Evolutionary conservation across 2,888 invertebrate genomes (phyloP).

Genomic region (Trachelus stipa): DNA sequence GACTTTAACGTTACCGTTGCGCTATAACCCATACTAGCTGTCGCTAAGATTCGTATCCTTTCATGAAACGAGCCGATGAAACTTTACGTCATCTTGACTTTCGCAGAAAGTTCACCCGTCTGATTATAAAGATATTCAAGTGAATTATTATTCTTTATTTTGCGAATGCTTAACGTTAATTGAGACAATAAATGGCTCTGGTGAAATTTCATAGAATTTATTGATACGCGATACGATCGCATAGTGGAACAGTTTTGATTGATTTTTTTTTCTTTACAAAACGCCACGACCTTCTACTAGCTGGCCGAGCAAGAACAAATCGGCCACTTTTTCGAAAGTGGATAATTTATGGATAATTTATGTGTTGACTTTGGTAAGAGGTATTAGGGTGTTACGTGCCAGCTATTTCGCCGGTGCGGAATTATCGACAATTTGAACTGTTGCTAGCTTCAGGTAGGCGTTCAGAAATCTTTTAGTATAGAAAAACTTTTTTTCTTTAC

Average conservation of each 20-base stretch:
- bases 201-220: background rate
- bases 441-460: background rate
- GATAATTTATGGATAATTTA: constrained; percentile 28
- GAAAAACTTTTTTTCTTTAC: background rate
- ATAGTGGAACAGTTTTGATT: background rate
- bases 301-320: background rate
- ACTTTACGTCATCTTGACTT: background rate
- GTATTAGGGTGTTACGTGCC: background rate
- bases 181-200: background rate
- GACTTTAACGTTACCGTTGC: background rate
- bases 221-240: background rate
- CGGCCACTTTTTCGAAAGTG: constrained; percentile 14
- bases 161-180: background rate
- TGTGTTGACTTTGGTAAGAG: constrained; percentile 6
- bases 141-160: background rate
- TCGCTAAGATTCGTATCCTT: background rate
- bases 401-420: background rate
- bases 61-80: background rate
- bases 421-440: background rate
- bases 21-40: background rate
- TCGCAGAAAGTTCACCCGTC: background rate
- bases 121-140: background rate
- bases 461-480: background rate
- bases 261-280: background rate
- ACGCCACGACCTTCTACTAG: background rate